Conservation (phyloP, 2,797 vertebrate genomes). For the Emydoidea blandingii region DNA sequence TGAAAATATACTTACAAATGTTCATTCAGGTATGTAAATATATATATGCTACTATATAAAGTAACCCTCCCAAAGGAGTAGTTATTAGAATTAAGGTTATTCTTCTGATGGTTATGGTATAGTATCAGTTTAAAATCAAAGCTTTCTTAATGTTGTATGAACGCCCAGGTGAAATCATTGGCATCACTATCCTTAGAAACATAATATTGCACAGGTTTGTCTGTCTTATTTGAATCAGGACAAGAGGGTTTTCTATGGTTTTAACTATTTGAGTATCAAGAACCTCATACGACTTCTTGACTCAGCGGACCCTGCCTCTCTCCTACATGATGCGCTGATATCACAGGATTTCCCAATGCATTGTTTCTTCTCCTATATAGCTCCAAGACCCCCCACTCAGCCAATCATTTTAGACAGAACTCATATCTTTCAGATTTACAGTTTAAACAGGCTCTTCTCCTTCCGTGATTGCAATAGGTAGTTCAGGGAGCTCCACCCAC, state of each 20-base stretch:
- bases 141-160: not conserved
- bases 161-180: not conserved
- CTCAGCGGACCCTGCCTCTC: not conserved
- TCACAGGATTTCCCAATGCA: not conserved
- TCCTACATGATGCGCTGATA: rapidly evolving
- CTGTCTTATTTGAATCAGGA: not conserved
- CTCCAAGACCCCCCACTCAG: not conserved
- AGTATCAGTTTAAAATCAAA: not conserved
- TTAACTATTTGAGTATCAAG: not conserved
- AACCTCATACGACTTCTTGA: not conserved
- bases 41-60: not conserved
- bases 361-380: not conserved
- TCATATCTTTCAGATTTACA: not conserved
- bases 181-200: not conserved
- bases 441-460: not conserved
- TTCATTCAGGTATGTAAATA: slow-evolving; percentile 75
- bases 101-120: not conserved
- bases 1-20: slow-evolving; percentile 74
- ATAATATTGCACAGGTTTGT: not conserved
- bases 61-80: not conserved
- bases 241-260: not conserved
- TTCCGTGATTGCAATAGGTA: not conserved
- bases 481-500: rapidly evolving
- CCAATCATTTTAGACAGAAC: rapidly evolving
- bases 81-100: not conserved